A percentile compares a stretch with the other conserved stretches of the same genome.
phyloP scores from a whole-genome alignment of 2,113 vertebrate genomes.

The Caranx ignobilis region DNA sequence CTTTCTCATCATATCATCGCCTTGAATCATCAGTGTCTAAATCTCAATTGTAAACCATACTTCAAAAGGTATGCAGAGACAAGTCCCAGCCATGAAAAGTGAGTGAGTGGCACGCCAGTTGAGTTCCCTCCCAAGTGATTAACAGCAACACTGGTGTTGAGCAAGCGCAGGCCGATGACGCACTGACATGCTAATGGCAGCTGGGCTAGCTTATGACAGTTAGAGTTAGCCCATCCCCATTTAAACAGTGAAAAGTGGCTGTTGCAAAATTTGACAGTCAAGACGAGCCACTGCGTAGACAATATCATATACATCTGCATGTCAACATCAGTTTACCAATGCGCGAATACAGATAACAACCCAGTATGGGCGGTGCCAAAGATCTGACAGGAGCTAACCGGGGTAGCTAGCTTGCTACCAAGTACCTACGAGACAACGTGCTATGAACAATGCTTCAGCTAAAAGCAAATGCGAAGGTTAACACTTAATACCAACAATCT shows the following conservation, averaged over 20 bases:
- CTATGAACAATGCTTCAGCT: constrained; percentile 52
- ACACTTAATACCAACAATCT: not conserved
- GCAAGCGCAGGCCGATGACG: constrained; percentile 75
- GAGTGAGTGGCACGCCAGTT: not conserved
- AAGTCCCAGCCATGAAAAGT: not conserved
- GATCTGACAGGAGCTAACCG: constrained; percentile 60
- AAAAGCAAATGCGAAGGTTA: constrained; percentile 1
- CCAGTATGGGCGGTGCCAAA: constrained; percentile 57
- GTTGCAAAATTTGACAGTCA: not conserved
- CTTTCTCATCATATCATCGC: not conserved
- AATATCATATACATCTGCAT: not conserved
- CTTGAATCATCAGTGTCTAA: too few species aligned
- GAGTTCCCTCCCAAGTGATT: constrained; percentile 26
- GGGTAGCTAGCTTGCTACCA: constrained; percentile 26
- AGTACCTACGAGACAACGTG: constrained; percentile 51
- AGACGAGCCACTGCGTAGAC: rapidly evolving
- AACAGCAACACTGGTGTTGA: constrained; percentile 36
- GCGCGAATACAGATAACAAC: not conserved
- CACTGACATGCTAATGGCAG: constrained; percentile 55
- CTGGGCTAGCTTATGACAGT: constrained; percentile 32
- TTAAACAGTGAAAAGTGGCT: not conserved
- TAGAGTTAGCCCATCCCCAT: constrained; percentile 34
- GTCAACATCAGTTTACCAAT: not conserved
- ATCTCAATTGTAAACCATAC: not conserved
- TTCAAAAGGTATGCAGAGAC: not conserved